Base-by-base conservation (phyloP, 2,888 invertebrate genomes). In the Chesias legatella region DNA sequence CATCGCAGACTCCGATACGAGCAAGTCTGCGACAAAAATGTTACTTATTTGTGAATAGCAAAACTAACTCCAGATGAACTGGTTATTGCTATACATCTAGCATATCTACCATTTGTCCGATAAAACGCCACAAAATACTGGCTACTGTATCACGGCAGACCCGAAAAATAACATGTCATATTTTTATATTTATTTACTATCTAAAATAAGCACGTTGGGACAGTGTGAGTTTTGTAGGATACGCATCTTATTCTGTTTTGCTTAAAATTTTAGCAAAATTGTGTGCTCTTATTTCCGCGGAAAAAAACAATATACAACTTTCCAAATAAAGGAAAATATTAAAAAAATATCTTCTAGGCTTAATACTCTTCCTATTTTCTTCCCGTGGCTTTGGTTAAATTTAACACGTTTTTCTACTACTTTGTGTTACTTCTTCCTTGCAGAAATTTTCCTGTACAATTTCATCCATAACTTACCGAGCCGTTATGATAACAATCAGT, bases 71-170 rank as follows among this genome's bases (percentile, higher is more conserved):
- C 88, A 88, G 75, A 81, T 83, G 68, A 86, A 88, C 86, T 88
- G 88, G 88, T 75, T 65, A 67, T 81, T 86, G 85, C 85, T 86
- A 82, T 79, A 67, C 67, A 66, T 67, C 65, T 69, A 75, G 64
- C 58, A 65, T 66, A 60, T 51, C 40, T 82, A 82, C 72, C 77
- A 86, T 83, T 83, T 86, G 88, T 88, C 88, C 88, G 86, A 86
- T 85, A 86, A 84, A 88, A 88, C 86, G 82, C 88, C 88, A 88
- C 83, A 79, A 79, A 83, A 57, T 79, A 79, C 88, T 88, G 88
- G 88, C 82, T 69, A 60, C 53, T 67, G 68, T 73, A 72, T 60
- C 73, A 73, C 84, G 86, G 85, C 86, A 79, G 88, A 88, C 88
- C 88, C 88, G 80, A 64, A 67, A 66, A 73, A 67, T 68, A 73